Percentiles rank a stretch among this genome's conserved stretches.
Conservation (phyloP, 30 jellyfish, hydroid and myxozoan genomes). For the Turritopsis rubra region DNA sequence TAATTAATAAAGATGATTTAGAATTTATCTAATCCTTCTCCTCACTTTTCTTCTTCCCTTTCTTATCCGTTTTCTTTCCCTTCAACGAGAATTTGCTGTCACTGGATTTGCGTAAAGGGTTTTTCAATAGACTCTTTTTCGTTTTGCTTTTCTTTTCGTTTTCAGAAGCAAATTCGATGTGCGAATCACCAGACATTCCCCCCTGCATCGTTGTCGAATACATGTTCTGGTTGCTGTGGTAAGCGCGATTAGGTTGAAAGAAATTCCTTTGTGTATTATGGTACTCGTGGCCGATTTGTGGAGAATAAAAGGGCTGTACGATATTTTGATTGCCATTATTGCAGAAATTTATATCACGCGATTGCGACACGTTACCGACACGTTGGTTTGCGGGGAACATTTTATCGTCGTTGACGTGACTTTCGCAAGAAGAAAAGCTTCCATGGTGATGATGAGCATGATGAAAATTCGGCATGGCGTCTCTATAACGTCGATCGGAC, state of each 20-base stretch:
- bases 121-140: conserved; percentile 14
- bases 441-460: not conserved
- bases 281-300: conserved; percentile 7
- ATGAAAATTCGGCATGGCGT: not conserved
- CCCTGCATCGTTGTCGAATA: not conserved
- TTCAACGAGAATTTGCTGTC: conserved; percentile 1
- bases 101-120: conserved; percentile 9
- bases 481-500: conserved; percentile 14
- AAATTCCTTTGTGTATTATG: not conserved
- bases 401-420: conserved; percentile 5
- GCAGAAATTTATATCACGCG: not conserved
- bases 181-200: not conserved
- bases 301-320: conserved; percentile 9
- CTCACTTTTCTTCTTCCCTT: not conserved
- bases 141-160: conserved; percentile 18
- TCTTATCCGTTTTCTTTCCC: not conserved
- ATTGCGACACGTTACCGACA: not conserved
- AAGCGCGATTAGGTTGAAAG: conserved; percentile 9
- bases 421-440: conserved; percentile 29
- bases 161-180: conserved; percentile 12
- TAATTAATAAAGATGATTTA: too few relatives aligned
- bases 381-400: not conserved
- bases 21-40: not conserved
- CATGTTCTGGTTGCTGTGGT: conserved; percentile 12
- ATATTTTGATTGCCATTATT: not conserved